Conservation (phyloP, 2,888 invertebrate species). For the Atrina japonica region DNA sequence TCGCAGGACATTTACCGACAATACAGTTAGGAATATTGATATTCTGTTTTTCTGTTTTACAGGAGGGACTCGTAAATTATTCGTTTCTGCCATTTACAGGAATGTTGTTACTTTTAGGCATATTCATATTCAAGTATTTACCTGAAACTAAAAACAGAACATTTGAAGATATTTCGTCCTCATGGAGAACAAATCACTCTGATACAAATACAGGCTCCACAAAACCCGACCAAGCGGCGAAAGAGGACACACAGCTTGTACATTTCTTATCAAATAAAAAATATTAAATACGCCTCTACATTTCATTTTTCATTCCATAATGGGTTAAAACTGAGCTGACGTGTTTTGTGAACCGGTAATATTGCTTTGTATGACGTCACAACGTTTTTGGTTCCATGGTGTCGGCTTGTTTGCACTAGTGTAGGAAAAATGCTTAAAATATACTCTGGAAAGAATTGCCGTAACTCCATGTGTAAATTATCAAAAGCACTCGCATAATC, state of each 20-base stretch:
- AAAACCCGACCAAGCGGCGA: conserved; percentile 18
- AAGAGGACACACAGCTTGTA: conserved; percentile 28
- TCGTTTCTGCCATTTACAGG: conserved; percentile 89
- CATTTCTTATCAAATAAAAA: conserved; percentile 4
- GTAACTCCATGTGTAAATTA: too few relatives aligned
- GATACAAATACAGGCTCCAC: too few relatives aligned
- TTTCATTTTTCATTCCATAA: too few relatives aligned
- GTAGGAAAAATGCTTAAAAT: too few relatives aligned
- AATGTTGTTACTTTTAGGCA: conserved; percentile 92
- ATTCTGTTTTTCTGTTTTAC: conserved; percentile 60
- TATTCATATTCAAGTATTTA: conserved; percentile 98
- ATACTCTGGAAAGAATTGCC: too few relatives aligned
- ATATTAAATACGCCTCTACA: background rate
- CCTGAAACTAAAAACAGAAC: conserved; percentile 99
- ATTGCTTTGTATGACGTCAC: too few relatives aligned
- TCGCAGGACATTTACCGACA: too few relatives aligned
- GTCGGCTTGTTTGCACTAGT: too few relatives aligned
- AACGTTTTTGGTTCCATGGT: too few relatives aligned
- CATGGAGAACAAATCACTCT: conserved; percentile 45
- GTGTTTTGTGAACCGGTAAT: too few relatives aligned
- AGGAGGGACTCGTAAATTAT: conserved; percentile 69
- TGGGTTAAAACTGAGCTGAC: too few relatives aligned
- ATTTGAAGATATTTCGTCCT: conserved; percentile 93
- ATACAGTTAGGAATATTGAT: background rate
- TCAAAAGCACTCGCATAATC: too few relatives aligned